These are phyloP conservation scores for Malacoctenus gilli DNA, from an alignment of 2,797 vertebrate species.

Conservation along the genomic window DNA sequence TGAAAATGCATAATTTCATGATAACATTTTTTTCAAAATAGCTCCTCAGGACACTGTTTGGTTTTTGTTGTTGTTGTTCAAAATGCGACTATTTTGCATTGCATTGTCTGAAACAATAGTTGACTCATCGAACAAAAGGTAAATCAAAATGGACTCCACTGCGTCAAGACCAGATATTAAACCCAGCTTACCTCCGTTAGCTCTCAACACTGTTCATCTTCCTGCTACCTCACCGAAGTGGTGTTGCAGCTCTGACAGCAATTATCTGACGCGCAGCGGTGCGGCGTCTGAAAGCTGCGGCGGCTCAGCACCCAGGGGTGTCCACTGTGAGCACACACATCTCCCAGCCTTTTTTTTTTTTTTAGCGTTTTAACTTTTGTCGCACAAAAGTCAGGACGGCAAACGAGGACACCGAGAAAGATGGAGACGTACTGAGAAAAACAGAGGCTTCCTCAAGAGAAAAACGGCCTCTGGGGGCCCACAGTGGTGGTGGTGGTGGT, in stretches of 20 bases:
- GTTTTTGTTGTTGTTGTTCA: too few species aligned
- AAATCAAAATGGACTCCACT: background rate
- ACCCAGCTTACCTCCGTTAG: slow-evolving; percentile 11
- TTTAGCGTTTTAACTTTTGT: background rate
- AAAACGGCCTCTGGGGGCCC: too few species aligned
- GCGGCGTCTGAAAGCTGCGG: slow-evolving; percentile 55
- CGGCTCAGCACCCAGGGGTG: slow-evolving; percentile 42
- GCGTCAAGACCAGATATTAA: background rate
- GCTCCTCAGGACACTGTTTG: background rate
- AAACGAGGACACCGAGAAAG: background rate
- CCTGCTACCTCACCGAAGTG: slow-evolving; percentile 40
- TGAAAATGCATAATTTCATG: background rate
- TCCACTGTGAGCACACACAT: slow-evolving; percentile 21
- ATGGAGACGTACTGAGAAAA: too few species aligned
- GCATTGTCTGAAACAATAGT: background rate
- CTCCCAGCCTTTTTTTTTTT: slow-evolving; percentile 4
- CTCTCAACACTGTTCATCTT: slow-evolving; percentile 30
- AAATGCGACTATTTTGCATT: background rate
- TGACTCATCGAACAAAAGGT: background rate
- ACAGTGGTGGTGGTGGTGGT: too few species aligned
- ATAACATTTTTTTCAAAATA: background rate
- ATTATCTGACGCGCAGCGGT: slow-evolving; percentile 59
- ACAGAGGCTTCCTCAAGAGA: too few species aligned
- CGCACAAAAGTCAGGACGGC: slow-evolving; percentile 4
- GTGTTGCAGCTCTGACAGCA: slow-evolving; percentile 56